Evolutionary conservation across 53 echinoderm and acorn worm genomes (phyloP).

Genomic region (Holothuria scabra): DNA sequence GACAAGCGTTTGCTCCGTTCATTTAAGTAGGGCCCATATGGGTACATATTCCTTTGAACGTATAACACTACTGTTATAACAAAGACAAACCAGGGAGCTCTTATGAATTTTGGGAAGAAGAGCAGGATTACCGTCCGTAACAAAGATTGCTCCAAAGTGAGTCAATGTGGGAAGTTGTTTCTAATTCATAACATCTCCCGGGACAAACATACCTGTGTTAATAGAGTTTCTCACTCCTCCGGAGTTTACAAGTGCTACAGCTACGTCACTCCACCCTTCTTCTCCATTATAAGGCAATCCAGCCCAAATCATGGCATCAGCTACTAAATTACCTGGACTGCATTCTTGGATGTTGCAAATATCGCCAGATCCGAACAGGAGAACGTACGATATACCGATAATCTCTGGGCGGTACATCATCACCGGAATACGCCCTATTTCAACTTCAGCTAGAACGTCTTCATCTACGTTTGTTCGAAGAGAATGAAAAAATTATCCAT

Average conservation of each 20-base stretch:
- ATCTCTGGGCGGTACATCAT: not conserved
- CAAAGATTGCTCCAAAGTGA: too few relatives aligned
- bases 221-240: slow-evolving; percentile 30
- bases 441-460: slow-evolving; percentile 1
- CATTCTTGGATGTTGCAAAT: slow-evolving; percentile 2
- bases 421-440: slow-evolving; percentile 5
- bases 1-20: too few relatives aligned
- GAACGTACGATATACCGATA: slow-evolving; percentile 26
- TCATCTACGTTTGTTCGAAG: not conserved
- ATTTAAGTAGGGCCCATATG: too few relatives aligned
- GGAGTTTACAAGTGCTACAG: slow-evolving; percentile 36
- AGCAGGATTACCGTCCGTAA: too few relatives aligned
- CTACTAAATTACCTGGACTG: slow-evolving; percentile 21
- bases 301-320: not conserved
- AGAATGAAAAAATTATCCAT: not conserved
- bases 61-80: too few relatives aligned
- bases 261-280: slow-evolving; percentile 37
- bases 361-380: not conserved
- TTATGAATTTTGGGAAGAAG: too few relatives aligned
- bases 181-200: too few relatives aligned
- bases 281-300: not conserved
- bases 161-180: too few relatives aligned
- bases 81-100: too few relatives aligned
- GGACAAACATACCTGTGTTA: not conserved
- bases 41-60: too few relatives aligned